Conservation (phyloP, 2,888 invertebrate genomes). For the Synergus gifuensis region DNA sequence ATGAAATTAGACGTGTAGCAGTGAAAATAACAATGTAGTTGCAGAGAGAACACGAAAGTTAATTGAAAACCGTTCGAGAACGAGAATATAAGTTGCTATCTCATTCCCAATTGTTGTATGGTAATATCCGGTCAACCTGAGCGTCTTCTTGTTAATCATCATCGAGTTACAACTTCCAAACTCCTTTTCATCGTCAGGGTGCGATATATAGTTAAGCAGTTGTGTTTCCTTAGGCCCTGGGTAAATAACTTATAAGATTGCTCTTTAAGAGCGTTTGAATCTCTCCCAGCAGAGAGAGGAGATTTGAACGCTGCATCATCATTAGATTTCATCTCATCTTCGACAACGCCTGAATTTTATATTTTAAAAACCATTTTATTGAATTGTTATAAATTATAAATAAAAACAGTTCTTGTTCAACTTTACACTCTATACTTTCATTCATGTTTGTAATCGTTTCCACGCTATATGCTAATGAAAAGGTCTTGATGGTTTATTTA, state of each 20-base stretch:
- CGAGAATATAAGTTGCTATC: constrained; percentile 20
- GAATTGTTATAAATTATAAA: too few relatives aligned
- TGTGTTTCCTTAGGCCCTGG: constrained; percentile 1
- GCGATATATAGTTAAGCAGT: background rate
- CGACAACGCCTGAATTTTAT: background rate
- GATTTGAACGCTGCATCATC: constrained; percentile 34
- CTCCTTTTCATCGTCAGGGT: constrained; percentile 15
- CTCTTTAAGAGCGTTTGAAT: constrained; percentile 10
- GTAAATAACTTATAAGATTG: constrained; percentile 9
- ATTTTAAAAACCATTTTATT: background rate
- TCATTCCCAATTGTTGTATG: constrained; percentile 23
- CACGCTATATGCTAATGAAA: background rate
- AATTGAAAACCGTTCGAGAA: constrained; percentile 26
- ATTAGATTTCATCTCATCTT: background rate
- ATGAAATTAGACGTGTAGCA: background rate
- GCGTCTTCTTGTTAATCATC: constrained; percentile 8
- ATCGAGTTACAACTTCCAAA: constrained; percentile 14
- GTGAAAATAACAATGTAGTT: background rate
- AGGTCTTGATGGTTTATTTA: constrained; percentile 18
- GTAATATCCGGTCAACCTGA: constrained; percentile 32
- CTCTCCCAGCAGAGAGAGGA: background rate
- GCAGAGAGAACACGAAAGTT: background rate
- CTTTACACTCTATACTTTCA: background rate
- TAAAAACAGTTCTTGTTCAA: background rate
- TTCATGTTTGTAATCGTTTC: background rate